Percentiles rank a stretch among this genome's conserved stretches.
Evolutionary conservation across 2,113 vertebrate species (phyloP).

Genomic region (Xiphophorus maculatus): DNA sequence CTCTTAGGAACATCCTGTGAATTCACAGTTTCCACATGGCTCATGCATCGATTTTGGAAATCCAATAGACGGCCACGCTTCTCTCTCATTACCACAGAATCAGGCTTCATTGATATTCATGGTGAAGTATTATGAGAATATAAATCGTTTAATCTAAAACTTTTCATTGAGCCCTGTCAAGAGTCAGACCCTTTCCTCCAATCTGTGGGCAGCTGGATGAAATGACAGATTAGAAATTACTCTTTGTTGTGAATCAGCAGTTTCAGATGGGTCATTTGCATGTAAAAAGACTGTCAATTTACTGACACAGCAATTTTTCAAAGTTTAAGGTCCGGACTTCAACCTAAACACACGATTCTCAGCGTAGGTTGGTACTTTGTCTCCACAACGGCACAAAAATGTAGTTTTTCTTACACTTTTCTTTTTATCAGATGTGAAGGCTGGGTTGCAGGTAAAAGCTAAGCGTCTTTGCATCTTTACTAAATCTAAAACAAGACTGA

Average conservation of each 20-base stretch:
- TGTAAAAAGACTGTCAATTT: slow-evolving; percentile 31
- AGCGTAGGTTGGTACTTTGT: background rate
- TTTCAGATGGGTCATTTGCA: slow-evolving; percentile 50
- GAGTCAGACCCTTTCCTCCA: slow-evolving; percentile 43
- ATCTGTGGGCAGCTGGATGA: slow-evolving; percentile 47
- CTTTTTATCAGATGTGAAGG: background rate
- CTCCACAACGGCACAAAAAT: background rate
- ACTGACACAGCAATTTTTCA: slow-evolving; percentile 37
- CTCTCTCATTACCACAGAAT: slow-evolving; percentile 61
- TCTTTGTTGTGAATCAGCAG: slow-evolving; percentile 45
- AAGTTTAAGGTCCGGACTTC: slow-evolving; percentile 5
- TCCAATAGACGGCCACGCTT: slow-evolving; percentile 59
- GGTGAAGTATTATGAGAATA: slow-evolving; percentile 70
- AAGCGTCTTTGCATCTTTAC: background rate
- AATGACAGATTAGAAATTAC: slow-evolving; percentile 73
- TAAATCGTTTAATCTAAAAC: slow-evolving; percentile 72
- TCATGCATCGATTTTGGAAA: slow-evolving; percentile 71
- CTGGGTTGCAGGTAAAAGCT: background rate
- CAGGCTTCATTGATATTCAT: slow-evolving; percentile 70
- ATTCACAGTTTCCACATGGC: slow-evolving; percentile 51
- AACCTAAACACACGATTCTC: slow-evolving; percentile 9
- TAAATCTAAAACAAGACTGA: background rate
- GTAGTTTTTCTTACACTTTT: background rate
- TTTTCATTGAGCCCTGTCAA: slow-evolving; percentile 68
- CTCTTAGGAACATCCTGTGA: slow-evolving; percentile 23